Percentiles rank a stretch among this genome's conserved stretches.
Evolutionary conservation across 2,888 invertebrate genomes (phyloP).

Genomic region (Atherix ibis): DNA sequence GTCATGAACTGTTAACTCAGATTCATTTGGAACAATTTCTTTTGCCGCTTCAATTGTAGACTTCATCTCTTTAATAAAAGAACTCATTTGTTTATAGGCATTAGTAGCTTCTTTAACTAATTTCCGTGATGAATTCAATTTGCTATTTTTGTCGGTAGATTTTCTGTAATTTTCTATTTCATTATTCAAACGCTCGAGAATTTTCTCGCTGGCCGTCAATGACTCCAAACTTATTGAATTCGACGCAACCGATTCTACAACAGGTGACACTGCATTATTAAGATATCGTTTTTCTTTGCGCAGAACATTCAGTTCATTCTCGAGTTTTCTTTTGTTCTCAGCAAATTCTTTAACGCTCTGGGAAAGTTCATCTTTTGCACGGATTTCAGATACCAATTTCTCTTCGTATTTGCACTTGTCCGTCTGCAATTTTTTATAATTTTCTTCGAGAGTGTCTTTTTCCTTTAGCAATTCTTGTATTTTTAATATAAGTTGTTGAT

Average conservation of each 20-base stretch:
- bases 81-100: conserved; percentile 22
- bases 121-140: conserved; percentile 27
- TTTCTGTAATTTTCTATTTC: conserved; percentile 29
- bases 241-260: neutral
- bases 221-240: conserved; percentile 8
- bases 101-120: conserved; percentile 30
- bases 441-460: conserved; percentile 34
- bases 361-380: conserved; percentile 4
- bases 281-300: conserved; percentile 3
- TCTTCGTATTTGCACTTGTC: conserved; percentile 27
- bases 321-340: conserved; percentile 8
- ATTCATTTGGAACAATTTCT: neutral
- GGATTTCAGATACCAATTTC: neutral
- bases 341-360: conserved; percentile 16
- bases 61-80: conserved; percentile 20
- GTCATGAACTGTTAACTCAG: neutral
- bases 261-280: neutral
- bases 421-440: conserved; percentile 33
- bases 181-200: conserved; percentile 22
- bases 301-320: conserved; percentile 10
- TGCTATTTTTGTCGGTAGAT: conserved; percentile 26
- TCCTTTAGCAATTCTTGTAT: conserved; percentile 37
- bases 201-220: conserved; percentile 20
- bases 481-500: conserved; percentile 37
- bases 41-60: neutral